These are phyloP conservation scores for Corythornis vintsioides DNA, from an alignment of 2,113 vertebrate species.

Conservation along the genomic window DNA sequence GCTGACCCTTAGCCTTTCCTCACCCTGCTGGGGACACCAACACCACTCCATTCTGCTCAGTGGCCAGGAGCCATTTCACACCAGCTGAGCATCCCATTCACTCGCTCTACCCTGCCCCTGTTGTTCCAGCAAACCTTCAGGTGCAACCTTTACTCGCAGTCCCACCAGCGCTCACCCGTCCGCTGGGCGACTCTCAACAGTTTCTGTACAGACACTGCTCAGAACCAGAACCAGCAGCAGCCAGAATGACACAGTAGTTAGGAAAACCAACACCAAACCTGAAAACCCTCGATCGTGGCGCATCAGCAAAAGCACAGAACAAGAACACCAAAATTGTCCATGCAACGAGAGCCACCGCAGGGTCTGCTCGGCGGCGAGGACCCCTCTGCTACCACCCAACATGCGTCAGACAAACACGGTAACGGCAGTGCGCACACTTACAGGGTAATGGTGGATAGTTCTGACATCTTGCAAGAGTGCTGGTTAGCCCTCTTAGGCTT, in stretches of 20 bases:
- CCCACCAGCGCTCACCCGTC: not conserved
- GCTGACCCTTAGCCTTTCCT: not conserved
- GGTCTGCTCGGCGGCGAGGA: not conserved
- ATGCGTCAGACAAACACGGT: conserved; percentile 74
- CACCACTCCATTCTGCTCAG: not conserved
- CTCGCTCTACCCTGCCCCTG: not conserved
- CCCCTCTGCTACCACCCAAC: conserved; percentile 33
- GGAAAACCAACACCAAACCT: not conserved
- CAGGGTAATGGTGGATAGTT: conserved; percentile 99
- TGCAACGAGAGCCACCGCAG: conserved; percentile 49
- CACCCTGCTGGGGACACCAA: not conserved
- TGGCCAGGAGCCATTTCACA: not conserved
- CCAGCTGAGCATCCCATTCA: not conserved
- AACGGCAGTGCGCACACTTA: conserved; percentile 88
- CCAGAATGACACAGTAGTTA: no score
- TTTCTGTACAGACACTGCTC: not conserved
- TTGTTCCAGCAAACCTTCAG: not conserved
- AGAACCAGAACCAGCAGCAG: not conserved
- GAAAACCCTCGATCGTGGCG: not conserved
- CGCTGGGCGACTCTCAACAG: not conserved
- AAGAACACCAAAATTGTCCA: conserved; percentile 27
- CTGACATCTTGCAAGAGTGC: conserved; percentile 99
- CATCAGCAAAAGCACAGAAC: conserved; percentile 41
- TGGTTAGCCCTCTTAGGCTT: conserved; percentile 96
- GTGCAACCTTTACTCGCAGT: not conserved